phyloP scores from a whole-genome alignment of 2,888 invertebrate genomes.

The Parnassius orleans region DNA sequence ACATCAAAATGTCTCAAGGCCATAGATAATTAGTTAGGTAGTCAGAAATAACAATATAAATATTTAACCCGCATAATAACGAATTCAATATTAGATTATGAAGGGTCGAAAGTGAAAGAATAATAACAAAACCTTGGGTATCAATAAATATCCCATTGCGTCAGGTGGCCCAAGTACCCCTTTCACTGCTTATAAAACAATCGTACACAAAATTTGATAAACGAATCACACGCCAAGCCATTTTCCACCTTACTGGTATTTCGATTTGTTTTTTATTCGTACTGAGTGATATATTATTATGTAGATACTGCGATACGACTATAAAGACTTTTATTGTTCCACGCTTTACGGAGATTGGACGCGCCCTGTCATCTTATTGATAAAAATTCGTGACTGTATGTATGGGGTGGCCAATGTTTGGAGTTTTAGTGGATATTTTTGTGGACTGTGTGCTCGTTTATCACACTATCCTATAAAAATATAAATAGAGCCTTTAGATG shows the following conservation, averaged over 20 bases:
- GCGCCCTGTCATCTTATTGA: slow-evolving; percentile 37
- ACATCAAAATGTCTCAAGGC: too few species aligned
- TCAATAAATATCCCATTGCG: slow-evolving; percentile 16
- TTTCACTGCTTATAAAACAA: slow-evolving; percentile 24
- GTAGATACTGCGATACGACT: slow-evolving; percentile 28
- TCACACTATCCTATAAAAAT: too few species aligned
- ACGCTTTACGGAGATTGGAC: slow-evolving; percentile 34
- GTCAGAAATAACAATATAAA: too few species aligned
- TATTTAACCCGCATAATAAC: too few species aligned
- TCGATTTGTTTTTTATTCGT: slow-evolving; percentile 22
- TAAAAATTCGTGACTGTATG: slow-evolving; percentile 32
- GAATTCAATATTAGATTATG: background rate
- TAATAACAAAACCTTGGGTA: background rate
- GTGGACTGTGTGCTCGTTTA: too few species aligned
- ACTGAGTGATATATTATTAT: slow-evolving; percentile 23
- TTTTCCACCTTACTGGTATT: slow-evolving; percentile 17
- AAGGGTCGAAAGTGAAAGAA: background rate
- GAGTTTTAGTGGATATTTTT: background rate
- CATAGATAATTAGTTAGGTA: too few species aligned
- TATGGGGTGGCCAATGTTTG: slow-evolving; percentile 27
- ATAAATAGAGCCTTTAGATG: too few species aligned
- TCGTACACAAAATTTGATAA: slow-evolving; percentile 25
- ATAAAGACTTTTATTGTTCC: slow-evolving; percentile 37
- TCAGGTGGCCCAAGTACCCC: slow-evolving; percentile 13
- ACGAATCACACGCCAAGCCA: slow-evolving; percentile 11